Conservation (phyloP, 2,113 vertebrate species). For the Tapirus terrestris region DNA sequence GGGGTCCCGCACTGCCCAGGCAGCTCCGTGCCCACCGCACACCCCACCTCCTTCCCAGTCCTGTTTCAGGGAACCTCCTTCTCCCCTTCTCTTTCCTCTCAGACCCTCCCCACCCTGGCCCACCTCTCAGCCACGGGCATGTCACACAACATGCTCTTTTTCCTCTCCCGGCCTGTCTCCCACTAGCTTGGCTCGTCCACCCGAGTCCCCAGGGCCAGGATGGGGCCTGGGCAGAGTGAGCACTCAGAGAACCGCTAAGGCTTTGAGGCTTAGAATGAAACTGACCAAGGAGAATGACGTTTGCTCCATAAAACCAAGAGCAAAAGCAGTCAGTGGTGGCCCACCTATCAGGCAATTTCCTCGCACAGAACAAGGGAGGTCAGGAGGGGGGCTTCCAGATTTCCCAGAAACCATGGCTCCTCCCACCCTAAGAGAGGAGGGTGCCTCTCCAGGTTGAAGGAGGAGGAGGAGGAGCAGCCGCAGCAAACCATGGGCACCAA, state of each 20-base stretch:
- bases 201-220: neutral
- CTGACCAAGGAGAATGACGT: rapidly evolving
- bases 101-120: neutral
- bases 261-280: neutral
- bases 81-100: neutral
- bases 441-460: neutral
- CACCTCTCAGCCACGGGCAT: neutral
- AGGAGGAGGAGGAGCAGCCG: neutral
- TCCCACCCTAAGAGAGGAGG: rapidly evolving
- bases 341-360: neutral
- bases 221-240: neutral
- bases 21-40: rapidly evolving
- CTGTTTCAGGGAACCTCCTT: too few species aligned
- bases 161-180: neutral
- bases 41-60: neutral
- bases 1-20: rapidly evolving
- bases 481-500: neutral
- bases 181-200: neutral
- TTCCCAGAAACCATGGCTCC: neutral
- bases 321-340: neutral
- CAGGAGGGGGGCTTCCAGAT: neutral
- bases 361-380: neutral
- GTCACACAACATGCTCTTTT: neutral
- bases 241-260: neutral
- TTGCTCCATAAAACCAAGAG: neutral